Evolutionary conservation across 2,797 vertebrate species (phyloP).

Genomic region (Lithobates pipiens): DNA sequence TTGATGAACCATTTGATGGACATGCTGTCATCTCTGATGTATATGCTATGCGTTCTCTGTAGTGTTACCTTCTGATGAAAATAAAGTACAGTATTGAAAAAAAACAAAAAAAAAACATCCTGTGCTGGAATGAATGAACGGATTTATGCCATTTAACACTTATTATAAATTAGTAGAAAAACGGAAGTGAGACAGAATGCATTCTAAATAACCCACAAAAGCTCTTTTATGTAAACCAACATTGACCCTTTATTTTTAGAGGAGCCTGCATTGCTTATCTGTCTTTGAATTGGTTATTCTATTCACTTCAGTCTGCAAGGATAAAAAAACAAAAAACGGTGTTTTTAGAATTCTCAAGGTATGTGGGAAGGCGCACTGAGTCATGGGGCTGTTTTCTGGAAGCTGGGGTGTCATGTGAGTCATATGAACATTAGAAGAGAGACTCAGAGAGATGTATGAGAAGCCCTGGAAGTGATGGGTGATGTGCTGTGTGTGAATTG

Average conservation of each 20-base stretch:
- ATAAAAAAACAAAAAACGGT: slow-evolving; percentile 13
- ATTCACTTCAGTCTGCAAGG: neutral
- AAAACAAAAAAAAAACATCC: too few species aligned
- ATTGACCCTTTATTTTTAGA: neutral
- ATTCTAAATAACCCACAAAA: too few species aligned
- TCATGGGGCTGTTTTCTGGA: slow-evolving; percentile 77
- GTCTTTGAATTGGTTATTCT: neutral
- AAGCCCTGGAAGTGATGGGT: slow-evolving; percentile 76
- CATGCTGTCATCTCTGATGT: too few species aligned
- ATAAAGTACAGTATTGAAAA: too few species aligned
- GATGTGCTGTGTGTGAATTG: slow-evolving; percentile 72
- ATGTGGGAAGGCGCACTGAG: slow-evolving; percentile 66
- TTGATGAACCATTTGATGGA: too few species aligned
- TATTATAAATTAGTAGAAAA: too few species aligned
- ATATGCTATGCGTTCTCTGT: too few species aligned
- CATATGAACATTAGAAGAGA: slow-evolving; percentile 73
- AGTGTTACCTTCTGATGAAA: too few species aligned
- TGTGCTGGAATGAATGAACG: too few species aligned
- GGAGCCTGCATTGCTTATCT: neutral
- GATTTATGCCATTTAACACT: too few species aligned
- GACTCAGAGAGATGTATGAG: slow-evolving; percentile 50
- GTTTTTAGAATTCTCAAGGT: slow-evolving; percentile 45
- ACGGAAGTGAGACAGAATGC: too few species aligned
- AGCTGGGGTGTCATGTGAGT: slow-evolving; percentile 74
- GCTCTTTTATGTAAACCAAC: too few species aligned